Percentiles rank a stretch among this genome's conserved stretches.
These are phyloP conservation scores for Lumbricus terrestris DNA, from an alignment of 2,888 invertebrate species.

Conservation along the genomic window DNA sequence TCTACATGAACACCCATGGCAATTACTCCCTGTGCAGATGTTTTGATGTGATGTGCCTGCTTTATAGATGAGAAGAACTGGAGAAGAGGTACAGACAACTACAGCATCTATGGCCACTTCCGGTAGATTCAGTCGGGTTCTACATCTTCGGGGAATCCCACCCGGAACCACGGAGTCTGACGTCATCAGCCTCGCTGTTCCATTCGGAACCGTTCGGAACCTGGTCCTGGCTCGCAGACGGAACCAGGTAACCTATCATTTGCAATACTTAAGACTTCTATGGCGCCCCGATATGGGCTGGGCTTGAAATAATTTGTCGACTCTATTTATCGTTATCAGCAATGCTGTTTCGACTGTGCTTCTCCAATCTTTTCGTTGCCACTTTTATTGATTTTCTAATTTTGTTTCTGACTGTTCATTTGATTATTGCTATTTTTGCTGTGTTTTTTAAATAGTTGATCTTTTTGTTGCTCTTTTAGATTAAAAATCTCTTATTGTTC, in stretches of 20 bases:
- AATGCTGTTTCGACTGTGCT: too few species aligned
- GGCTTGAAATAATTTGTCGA: not conserved
- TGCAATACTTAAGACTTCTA: not conserved
- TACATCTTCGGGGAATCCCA: not conserved
- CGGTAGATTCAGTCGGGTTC: not conserved
- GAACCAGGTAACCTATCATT: not conserved
- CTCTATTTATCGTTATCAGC: not conserved
- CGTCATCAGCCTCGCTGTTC: not conserved
- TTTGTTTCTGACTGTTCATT: too few species aligned
- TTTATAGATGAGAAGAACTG: not conserved
- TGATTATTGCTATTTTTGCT: too few species aligned
- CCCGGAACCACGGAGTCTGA: not conserved
- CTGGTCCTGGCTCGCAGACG: not conserved
- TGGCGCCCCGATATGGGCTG: not conserved
- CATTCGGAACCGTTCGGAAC: not conserved
- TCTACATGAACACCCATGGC: too few species aligned
- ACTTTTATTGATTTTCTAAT: too few species aligned
- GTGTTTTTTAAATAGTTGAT: too few species aligned
- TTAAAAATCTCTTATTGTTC: too few species aligned
- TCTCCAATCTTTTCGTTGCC: too few species aligned
- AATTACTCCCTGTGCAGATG: too few species aligned
- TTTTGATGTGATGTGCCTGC: too few species aligned
- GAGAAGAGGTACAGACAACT: not conserved
- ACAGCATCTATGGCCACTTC: not conserved
- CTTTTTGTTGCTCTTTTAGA: too few species aligned